A percentile compares a stretch with the other conserved stretches of the same genome.
phyloP scores from a whole-genome alignment of 2,797 vertebrate genomes.

The Lepus townsendii region DNA sequence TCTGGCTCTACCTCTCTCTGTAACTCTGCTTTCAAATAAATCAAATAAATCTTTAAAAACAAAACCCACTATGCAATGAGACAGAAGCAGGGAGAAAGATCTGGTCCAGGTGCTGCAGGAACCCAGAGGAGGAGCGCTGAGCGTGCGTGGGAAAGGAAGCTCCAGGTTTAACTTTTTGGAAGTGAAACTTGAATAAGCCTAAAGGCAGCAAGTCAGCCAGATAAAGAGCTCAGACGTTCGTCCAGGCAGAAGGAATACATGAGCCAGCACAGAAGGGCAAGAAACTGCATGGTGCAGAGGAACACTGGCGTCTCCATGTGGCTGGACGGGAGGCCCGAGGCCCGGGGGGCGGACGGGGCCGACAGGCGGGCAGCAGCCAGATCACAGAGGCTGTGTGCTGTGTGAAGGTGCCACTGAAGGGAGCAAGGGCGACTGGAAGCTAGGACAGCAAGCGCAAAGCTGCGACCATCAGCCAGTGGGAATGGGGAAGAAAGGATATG shows the following conservation, averaged over 20 bases:
- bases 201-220: constrained; percentile 20
- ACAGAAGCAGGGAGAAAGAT: not conserved
- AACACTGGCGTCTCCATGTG: not conserved
- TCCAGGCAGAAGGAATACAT: constrained; percentile 15
- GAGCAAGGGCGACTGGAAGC: not conserved
- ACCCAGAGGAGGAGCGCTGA: not conserved
- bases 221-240: not conserved
- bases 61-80: not conserved
- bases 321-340: not conserved
- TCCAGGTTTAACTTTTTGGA: constrained; percentile 34
- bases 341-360: not conserved
- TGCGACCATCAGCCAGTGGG: not conserved
- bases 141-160: not conserved
- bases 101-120: not conserved
- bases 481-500: not conserved
- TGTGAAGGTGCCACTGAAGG: not conserved
- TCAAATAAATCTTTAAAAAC: no score
- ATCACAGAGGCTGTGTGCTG: not conserved
- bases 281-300: not conserved
- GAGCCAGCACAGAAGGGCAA: not conserved
- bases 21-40: no score
- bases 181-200: constrained; percentile 32
- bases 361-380: not conserved
- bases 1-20: no score
- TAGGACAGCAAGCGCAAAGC: not conserved